These are phyloP conservation scores for Philopotamus ludificatus DNA, from an alignment of 1,140 invertebrate genomes.

Conservation along the genomic window DNA sequence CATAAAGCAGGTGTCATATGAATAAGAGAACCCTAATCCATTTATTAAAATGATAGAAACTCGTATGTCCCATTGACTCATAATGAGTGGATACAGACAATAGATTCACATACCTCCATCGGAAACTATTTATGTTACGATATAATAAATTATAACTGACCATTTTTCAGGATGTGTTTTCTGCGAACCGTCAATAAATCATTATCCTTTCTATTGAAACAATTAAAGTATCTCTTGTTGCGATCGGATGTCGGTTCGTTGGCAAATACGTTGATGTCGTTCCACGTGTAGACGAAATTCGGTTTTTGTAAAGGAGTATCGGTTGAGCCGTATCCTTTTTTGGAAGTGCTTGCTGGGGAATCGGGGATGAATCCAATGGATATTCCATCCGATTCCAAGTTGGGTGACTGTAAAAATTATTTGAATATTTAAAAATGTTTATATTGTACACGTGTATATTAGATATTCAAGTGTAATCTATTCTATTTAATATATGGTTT, in stretches of 20 bases:
- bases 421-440: background rate
- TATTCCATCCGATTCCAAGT: background rate
- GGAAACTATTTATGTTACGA: background rate
- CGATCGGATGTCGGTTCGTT: constrained; percentile 47
- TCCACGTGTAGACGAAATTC: constrained; percentile 64
- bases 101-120: no score
- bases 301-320: background rate
- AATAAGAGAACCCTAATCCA: no score
- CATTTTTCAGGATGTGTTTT: constrained; percentile 69
- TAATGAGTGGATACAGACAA: no score
- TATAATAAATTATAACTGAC: constrained; percentile 49
- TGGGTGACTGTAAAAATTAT: background rate
- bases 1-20: no score
- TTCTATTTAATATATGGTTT: no score
- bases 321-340: constrained; percentile 21
- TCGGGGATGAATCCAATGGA: background rate
- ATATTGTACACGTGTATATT: background rate
- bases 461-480: background rate
- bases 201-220: constrained; percentile 49
- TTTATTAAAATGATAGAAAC: background rate
- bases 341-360: no score
- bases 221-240: constrained; percentile 47
- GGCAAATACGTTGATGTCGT: constrained; percentile 66
- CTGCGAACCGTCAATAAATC: constrained; percentile 53
- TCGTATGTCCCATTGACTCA: no score